Base-by-base conservation (phyloP, 2,888 invertebrate genomes). In the Epicampocera succincta region DNA sequence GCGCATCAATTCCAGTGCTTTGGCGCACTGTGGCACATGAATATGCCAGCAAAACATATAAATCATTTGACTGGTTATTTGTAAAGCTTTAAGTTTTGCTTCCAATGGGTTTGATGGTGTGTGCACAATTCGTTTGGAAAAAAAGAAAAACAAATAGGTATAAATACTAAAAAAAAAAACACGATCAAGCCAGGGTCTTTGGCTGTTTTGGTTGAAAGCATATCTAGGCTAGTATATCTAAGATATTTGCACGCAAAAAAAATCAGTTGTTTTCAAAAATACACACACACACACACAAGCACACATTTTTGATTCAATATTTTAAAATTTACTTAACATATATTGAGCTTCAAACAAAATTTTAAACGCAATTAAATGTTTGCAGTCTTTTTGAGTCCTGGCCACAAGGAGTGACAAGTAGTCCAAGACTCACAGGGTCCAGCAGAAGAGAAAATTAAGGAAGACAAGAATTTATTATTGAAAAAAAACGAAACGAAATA, bases 191-290 rank as follows among this genome's bases (percentile, higher is more conserved):
- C 89, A 89, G 89, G 89, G 89, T 89, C 90, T 89, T 89, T 85
- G 78, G 82, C 66, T 83, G 80, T 83, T 89, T 87, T 87, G 89
- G 87, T 90, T 89, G 89, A 89, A 85, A 87, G 90, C 87, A 84
- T 88, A 89, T 87, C 88, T 89, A 86, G 89, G 89, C 89, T 90
- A 90, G 88, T 88, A 85, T 88, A 88, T 89, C 88, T 89, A 86
- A 88, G 89, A 88, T 88, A 89, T 88, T 88, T 89, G 89, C 88
- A 88, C 89, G 89, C 88, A 87, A 88, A 89, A 74, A 87, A 52
- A 80, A n/a, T 63, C 52, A 72, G 61, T 72, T 52, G 11, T 46
- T 46, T 60, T 42, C 42, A 60, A 68, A 50, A 54, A 33, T 8
- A 33, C 33, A 33, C 9, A 33, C 8, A 1, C 8, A 33, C 9